Base-by-base conservation (phyloP, 53 echinoderm and acorn worm species). In the Patiria pectinifera region DNA sequence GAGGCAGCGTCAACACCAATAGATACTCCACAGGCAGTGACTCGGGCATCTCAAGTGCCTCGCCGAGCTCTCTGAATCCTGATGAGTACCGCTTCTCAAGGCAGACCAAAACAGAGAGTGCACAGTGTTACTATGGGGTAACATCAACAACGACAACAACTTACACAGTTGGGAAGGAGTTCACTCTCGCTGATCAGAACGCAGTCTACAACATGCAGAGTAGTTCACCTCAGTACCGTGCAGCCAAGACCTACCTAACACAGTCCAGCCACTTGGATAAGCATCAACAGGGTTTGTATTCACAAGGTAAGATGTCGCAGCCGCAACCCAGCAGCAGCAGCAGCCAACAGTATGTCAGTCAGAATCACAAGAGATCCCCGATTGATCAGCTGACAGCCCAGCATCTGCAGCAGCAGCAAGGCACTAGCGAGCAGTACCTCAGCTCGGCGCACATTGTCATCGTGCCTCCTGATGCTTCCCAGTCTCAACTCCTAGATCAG, bases 361-460 rank as follows among this genome's bases (percentile, higher is more conserved):
- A 92, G 63, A 75, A 78, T 85, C 78, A 92, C 69, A 92, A 85
- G 78, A 62, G 85, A 76, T 85, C 92, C 35, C 92, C 85, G 5
- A 90, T 90, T 11, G 90, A 90, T 80, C 80, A 90, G 46, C 90
- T 92, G 3, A 92, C 92, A 5, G 92, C 92, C 22, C 85, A 92
- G 78, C 71, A 71, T 44, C 82, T 82, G 45, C 83, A n/a, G 71
- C 91, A n/a, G 71, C 91, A 91, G 61, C 23, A 45, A 19, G 82
- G 69, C 62, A 78, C 89, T 2, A 76, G 44, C 45, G 95, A 96
- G 87, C 94, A 96, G 49, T 94, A 83, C 45, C 71, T 80, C 46
- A 96, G 95, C 95, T 90, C 86, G 12, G 95, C 96, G 47, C 95
- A 95, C 69, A 95, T 96, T 45, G 75, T 94, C 62, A 96, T 96